Evolutionary conservation across 2,888 invertebrate species (phyloP), one percentile per base, ranked within the genome.

Genomic region (Papilio gigon): DNA sequence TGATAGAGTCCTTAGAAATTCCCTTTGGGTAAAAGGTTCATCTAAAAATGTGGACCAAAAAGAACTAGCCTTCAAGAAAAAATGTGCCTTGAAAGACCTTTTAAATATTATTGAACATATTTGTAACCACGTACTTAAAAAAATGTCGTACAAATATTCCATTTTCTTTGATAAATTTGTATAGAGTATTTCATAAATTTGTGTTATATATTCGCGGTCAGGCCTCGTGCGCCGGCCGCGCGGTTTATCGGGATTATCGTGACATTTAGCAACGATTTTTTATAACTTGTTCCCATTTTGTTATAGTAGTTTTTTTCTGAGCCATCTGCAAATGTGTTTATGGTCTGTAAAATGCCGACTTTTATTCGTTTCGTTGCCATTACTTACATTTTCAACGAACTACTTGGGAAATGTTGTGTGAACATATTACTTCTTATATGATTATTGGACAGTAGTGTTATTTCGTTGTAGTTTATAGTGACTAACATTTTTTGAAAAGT

Each of bases 191-290:
- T 85, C 82, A 83, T 87, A 86, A 88, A 89, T 88, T 86, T 87
- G 86, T 87, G 86, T 90, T 86, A 90, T 89, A 84, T 89, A 91
- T 90, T 89, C 88, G 86, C 85, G 89, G 89, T 89, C 90, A 89
- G 89, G 88, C 82, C 84, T 86, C 83, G 86, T 88, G 86, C 85
- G 87, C 86, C 82, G 82, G 83, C 84, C 84, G 84, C 89, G 88
- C 88, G 90, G 90, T 87, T 90, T 89, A 90, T 89, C 89, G 81
- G 90, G 89, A 90, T 90, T 86, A 90, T 90, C 88, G 84, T 76
- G 80, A 85, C 85, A 87, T 85, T 85, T 83, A 77, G 83, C 78
- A 71, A 76, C 82, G 81, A 80, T 85, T 88, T 83, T 89, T 76
- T 89, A 86, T 86, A 84, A 86, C 86, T 88, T 88, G 84, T 84